These are phyloP conservation scores for Carapus acus DNA, from an alignment of 2,797 vertebrate genomes.

Conservation along the genomic window DNA sequence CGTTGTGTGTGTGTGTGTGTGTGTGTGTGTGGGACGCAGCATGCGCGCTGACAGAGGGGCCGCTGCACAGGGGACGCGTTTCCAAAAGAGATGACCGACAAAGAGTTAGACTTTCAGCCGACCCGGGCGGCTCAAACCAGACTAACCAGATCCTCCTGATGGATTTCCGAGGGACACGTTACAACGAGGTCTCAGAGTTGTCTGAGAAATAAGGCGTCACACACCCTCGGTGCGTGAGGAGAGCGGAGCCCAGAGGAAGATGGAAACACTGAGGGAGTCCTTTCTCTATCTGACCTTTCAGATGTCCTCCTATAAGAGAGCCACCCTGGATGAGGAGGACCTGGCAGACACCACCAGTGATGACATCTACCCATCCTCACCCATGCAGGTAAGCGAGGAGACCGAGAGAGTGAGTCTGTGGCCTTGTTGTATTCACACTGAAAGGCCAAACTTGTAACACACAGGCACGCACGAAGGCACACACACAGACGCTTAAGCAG, in stretches of 20 bases:
- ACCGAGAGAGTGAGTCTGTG: too few relatives aligned
- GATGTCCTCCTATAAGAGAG: conserved; percentile 95
- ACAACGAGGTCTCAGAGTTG: conserved; percentile 29
- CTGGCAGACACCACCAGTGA: conserved; percentile 83
- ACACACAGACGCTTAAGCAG: too few relatives aligned
- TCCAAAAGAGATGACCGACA: conserved; percentile 34
- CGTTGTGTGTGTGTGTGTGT: too few relatives aligned
- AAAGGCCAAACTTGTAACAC: too few relatives aligned
- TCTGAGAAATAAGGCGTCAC: conserved; percentile 31
- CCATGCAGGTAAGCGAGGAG: conserved; percentile 77
- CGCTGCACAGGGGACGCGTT: conserved; percentile 28
- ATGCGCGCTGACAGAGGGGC: conserved; percentile 42
- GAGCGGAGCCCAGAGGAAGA: conserved; percentile 41
- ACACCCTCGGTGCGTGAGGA: conserved; percentile 21
- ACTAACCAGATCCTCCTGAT: conserved; percentile 45
- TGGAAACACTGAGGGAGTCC: conserved; percentile 82
- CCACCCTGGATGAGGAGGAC: conserved; percentile 91
- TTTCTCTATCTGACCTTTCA: conserved; percentile 82
- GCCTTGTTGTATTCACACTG: too few relatives aligned
- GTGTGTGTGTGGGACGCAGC: conserved; percentile 30
- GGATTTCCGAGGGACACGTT: conserved; percentile 45
- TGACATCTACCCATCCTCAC: conserved; percentile 79
- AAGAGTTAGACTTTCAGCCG: conserved; percentile 6
- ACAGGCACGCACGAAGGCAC: too few relatives aligned
- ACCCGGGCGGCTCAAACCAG: conserved; percentile 17